These are phyloP conservation scores for Pteronura brasiliensis DNA, from an alignment of 2,113 vertebrate genomes.

Conservation along the genomic window DNA sequence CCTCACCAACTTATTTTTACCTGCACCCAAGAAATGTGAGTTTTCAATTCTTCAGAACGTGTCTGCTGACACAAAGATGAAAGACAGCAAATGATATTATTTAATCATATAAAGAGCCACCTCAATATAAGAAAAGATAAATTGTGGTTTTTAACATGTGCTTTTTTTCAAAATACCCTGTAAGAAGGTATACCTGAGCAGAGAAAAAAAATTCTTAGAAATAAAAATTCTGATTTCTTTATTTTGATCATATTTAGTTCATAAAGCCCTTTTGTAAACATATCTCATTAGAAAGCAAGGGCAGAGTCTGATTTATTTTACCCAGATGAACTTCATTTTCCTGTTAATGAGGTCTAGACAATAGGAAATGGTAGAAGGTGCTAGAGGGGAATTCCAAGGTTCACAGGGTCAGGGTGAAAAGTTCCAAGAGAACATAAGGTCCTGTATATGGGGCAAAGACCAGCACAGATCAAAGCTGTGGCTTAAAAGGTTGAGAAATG, in stretches of 20 bases:
- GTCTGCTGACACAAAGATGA: neutral
- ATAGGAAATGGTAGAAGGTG: neutral
- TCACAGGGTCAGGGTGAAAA: rapidly evolving
- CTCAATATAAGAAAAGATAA: neutral
- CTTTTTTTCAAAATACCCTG: neutral
- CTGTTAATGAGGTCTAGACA: neutral
- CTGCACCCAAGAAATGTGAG: neutral
- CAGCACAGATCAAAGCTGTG: neutral
- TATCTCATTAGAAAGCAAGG: neutral
- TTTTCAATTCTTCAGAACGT: neutral
- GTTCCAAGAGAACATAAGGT: neutral
- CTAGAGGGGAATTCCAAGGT: neutral
- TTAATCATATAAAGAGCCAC: neutral
- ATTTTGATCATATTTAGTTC: neutral
- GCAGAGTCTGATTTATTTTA: neutral
- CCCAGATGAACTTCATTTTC: neutral
- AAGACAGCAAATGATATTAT: neutral
- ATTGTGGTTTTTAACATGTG: neutral
- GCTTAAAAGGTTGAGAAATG: neutral
- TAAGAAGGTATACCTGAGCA: neutral
- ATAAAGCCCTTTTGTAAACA: neutral
- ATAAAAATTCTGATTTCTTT: neutral
- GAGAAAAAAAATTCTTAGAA: neutral
- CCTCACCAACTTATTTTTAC: neutral
- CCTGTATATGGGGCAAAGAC: rapidly evolving